Conservation (phyloP, 2,113 vertebrate genomes). For the Hippolais icterina region DNA sequence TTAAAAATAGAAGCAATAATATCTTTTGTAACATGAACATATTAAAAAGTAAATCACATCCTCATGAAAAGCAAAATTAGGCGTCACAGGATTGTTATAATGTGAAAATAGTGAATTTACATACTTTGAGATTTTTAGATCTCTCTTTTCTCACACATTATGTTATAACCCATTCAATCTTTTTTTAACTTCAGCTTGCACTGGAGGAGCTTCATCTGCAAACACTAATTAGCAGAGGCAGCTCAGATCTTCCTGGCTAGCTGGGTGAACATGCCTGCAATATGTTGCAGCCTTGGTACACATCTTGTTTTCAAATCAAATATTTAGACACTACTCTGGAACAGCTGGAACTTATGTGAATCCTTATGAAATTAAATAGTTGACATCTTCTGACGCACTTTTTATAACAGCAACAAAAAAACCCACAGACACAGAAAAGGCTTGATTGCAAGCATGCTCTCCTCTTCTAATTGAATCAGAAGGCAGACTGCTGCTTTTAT, state of each 20-base stretch:
- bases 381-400: neutral
- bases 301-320: constrained; percentile 30
- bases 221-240: neutral
- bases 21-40: neutral
- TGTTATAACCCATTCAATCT: neutral
- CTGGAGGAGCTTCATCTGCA: neutral
- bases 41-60: neutral
- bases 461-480: neutral
- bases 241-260: neutral
- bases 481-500: neutral
- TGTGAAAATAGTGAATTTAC: neutral
- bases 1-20: neutral
- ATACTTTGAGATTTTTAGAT: neutral
- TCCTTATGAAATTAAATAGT: constrained; percentile 23
- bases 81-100: neutral
- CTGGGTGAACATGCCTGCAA: neutral
- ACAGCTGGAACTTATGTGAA: constrained; percentile 42
- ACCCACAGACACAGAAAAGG: neutral
- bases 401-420: neutral
- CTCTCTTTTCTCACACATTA: neutral
- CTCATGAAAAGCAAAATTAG: neutral
- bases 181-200: neutral
- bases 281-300: neutral
- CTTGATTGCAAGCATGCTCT: neutral
- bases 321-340: constrained; percentile 34